Percentiles rank a stretch among this genome's conserved stretches.
These are phyloP conservation scores for Neolamprologus variostigma DNA, from an alignment of 2,113 vertebrate genomes.

Conservation along the genomic window DNA sequence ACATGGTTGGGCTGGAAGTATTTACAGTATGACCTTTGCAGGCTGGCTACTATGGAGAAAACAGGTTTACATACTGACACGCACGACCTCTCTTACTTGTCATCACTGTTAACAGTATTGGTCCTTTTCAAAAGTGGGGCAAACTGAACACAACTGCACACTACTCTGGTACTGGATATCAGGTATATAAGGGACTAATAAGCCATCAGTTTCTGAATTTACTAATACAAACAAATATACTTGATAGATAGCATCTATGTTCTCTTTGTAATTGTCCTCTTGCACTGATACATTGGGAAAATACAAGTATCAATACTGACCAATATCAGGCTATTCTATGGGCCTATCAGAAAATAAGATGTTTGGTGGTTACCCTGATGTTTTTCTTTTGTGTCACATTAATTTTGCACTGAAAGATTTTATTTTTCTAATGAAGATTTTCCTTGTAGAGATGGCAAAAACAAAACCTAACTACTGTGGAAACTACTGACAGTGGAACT, in stretches of 20 bases:
- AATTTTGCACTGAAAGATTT: not conserved
- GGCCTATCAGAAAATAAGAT: not conserved
- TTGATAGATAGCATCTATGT: not conserved
- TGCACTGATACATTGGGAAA: not conserved
- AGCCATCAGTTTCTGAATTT: not conserved
- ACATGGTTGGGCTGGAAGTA: not conserved
- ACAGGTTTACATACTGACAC: not conserved
- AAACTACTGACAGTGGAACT: not conserved
- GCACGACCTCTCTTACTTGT: not conserved
- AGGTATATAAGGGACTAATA: not conserved
- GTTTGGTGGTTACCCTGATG: not conserved
- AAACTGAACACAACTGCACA: not conserved
- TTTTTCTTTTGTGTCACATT: not conserved
- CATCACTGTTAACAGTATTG: not conserved
- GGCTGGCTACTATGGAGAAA: not conserved
- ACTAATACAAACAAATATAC: not conserved
- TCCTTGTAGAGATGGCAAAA: not conserved
- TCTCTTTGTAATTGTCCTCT: not conserved
- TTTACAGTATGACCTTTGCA: not conserved
- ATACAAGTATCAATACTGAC: not conserved
- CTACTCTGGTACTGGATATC: not conserved
- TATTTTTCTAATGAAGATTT: not conserved
- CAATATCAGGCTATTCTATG: not conserved
- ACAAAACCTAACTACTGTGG: accelerated
- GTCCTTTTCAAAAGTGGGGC: not conserved